Evolutionary conservation across 2,888 invertebrate species (phyloP).

Genomic region (Oeneis ivallda): DNA sequence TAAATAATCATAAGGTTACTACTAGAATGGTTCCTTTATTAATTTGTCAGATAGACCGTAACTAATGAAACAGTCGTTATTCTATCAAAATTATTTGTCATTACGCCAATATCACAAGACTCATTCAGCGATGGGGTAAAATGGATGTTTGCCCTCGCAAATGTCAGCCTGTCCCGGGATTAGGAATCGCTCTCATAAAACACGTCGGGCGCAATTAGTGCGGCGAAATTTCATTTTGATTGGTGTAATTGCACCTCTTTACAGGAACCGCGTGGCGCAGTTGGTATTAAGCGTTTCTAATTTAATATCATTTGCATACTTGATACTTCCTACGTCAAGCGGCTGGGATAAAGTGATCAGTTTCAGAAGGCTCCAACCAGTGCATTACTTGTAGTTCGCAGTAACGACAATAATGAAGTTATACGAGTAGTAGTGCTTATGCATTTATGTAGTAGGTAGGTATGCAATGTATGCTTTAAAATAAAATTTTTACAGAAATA

Average conservation of each 20-base stretch:
- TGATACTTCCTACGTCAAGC: constrained; percentile 41
- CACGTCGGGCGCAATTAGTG: constrained; percentile 75
- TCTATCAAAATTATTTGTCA: constrained; percentile 15
- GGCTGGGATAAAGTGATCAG: constrained; percentile 21
- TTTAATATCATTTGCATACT: constrained; percentile 80
- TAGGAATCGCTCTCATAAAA: constrained; percentile 62
- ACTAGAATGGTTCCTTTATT: neutral
- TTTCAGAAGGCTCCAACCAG: neutral
- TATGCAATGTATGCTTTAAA: no score
- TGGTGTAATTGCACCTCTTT: constrained; percentile 81
- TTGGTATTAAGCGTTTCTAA: constrained; percentile 81
- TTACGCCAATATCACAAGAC: constrained; percentile 7
- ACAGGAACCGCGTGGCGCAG: constrained; percentile 70
- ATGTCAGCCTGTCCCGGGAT: constrained; percentile 51
- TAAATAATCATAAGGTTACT: no score
- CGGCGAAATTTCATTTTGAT: constrained; percentile 78
- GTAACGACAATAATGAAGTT: no score
- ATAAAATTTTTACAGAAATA: no score
- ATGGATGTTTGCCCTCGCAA: constrained; percentile 45
- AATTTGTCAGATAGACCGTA: neutral
- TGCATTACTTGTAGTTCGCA: neutral
- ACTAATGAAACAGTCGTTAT: neutral
- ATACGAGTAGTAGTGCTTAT: no score
- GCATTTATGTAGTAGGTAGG: no score
- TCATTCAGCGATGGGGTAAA: constrained; percentile 31